Evolutionary conservation across 30 jellyfish, hydroid and myxozoan species (phyloP).

Genomic region (Turritopsis rubra): DNA sequence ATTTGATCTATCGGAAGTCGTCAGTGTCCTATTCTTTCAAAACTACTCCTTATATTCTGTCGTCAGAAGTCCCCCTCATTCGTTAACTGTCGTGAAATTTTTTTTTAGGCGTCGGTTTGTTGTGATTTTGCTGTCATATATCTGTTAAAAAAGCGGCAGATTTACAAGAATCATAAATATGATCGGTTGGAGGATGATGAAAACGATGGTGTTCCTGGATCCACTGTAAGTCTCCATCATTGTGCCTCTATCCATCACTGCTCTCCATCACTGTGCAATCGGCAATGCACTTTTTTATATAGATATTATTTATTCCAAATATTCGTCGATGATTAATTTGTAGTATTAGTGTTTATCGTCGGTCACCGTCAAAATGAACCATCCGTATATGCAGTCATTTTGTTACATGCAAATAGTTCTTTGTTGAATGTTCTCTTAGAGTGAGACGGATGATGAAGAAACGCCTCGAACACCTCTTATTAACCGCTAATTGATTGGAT

Average conservation of each 20-base stretch:
- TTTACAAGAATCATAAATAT: slow-evolving; percentile 60
- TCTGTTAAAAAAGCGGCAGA: slow-evolving; percentile 44
- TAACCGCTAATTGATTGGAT: not conserved
- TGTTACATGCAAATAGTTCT: not conserved
- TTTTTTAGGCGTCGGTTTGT: slow-evolving; percentile 73
- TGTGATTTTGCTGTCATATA: slow-evolving; percentile 76
- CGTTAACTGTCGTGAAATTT: not conserved
- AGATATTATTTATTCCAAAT: too few relatives aligned
- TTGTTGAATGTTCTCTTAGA: not conserved
- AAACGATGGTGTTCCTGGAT: not conserved
- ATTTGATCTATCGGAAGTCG: not conserved
- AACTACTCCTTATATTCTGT: not conserved
- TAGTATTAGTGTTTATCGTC: too few relatives aligned
- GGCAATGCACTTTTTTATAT: too few relatives aligned
- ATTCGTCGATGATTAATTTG: too few relatives aligned
- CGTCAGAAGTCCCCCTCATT: not conserved
- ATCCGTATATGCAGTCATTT: too few relatives aligned
- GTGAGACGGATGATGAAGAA: not conserved
- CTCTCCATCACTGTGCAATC: too few relatives aligned
- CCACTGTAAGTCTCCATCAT: not conserved
- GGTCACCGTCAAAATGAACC: not conserved
- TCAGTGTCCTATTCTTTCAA: not conserved
- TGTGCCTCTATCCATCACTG: too few relatives aligned
- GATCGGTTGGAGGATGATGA: slow-evolving; percentile 50
- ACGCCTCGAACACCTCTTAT: not conserved